A percentile compares a stretch with the other conserved stretches of the same genome.
These are phyloP conservation scores for Phalacrocorax pelagicus DNA, from an alignment of 2,113 vertebrate species.

Conservation along the genomic window DNA sequence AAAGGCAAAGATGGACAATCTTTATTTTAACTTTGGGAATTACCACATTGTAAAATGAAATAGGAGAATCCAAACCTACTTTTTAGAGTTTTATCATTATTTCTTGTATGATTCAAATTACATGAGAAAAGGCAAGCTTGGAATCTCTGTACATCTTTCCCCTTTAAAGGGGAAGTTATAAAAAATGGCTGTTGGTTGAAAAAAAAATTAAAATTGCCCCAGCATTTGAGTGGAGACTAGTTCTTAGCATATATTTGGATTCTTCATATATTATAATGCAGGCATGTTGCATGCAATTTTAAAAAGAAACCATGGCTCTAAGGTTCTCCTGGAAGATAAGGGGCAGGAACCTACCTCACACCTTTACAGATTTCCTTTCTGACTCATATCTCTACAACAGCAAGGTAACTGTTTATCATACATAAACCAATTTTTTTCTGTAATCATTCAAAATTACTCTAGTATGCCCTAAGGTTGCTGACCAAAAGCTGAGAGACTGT, in stretches of 20 bases:
- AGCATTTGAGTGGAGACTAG: not conserved
- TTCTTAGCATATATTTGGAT: not conserved
- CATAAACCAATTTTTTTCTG: not conserved
- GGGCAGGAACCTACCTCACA: not conserved
- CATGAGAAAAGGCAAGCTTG: not conserved
- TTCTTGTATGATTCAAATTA: not conserved
- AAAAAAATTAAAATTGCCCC: too few relatives aligned
- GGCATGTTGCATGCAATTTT: not conserved
- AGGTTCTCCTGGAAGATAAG: not conserved
- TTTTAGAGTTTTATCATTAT: not conserved
- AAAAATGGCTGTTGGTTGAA: not conserved
- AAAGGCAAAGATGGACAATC: not conserved
- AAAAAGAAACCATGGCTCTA: not conserved
- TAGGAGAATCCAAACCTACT: not conserved
- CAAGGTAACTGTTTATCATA: not conserved
- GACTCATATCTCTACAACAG: not conserved
- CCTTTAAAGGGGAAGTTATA: not conserved
- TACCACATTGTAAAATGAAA: not conserved
- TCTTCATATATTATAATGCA: not conserved
- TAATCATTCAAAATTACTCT: not conserved
- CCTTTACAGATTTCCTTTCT: not conserved
- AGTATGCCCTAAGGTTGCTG: not conserved
- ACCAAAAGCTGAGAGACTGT: not conserved
- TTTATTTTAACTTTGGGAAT: not conserved
- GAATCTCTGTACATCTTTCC: not conserved